Base-by-base conservation (phyloP, 2,888 invertebrate genomes). In the Lamproptera curius region DNA sequence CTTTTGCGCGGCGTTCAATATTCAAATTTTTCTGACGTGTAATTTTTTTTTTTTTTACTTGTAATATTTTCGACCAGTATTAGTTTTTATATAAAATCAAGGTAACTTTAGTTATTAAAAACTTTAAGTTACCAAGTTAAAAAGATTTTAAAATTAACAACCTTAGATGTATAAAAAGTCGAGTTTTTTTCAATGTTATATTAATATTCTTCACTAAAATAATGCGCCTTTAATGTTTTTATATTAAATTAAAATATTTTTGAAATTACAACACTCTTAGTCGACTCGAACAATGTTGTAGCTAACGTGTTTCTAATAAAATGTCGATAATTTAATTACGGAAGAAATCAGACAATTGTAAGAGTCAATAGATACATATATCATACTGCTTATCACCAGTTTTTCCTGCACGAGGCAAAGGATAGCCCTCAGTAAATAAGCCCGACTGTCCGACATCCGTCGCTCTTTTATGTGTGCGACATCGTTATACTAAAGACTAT, bases 351-450 rank as follows among this genome's bases (percentile, higher is more conserved):
- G 2, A 16, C 14, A 15, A 11, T 23, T 15, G 5, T 23, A 23
- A 20, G 41, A 20, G 11, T n/a, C n/a, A n/a, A n/a, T n/a, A n/a
- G n/a, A n/a, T 46, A 34, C 34, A 26, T 41, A 52, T 48, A 42
- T 39, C 16, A 41, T 46, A 49, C 61, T 50, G 55, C 57, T 59
- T 59, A 58, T 56, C 58, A 47, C 54, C 52, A 53, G 62, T 61
- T 59, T 58, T 62, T 57, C 61, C 56, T 57, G 53, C 50, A 56
- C 52, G 45, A 56, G 57, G 46, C 48, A 48, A 51, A 61, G 60
- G 58, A 57, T 59, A 53, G 52, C 53, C 39, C 45, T 53, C 46
- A 35, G 55, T 45, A 55, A 56, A 58, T 43, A 53, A 49, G 51
- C 42, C 49, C 43, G 42, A 40, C 50, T 40, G 46, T 50, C 45